Conservation (phyloP, 1,140 invertebrate genomes). For the Tribolium madens region DNA sequence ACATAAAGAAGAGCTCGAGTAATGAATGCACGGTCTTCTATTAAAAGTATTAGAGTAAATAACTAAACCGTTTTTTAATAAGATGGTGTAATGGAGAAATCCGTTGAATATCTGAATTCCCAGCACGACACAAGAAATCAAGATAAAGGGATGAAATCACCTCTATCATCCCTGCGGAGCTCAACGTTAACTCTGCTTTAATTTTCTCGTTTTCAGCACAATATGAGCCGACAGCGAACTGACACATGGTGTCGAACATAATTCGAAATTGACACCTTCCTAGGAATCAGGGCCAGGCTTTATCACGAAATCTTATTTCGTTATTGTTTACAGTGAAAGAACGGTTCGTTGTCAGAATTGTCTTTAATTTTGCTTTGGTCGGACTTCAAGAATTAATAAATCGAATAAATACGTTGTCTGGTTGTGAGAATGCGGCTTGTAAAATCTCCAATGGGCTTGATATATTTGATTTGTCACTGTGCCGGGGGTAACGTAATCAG, state of each 20-base stretch:
- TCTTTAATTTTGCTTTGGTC: slow-evolving; percentile 9
- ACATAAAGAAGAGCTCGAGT: not conserved
- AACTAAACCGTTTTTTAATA: not conserved
- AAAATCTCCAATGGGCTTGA: slow-evolving; percentile 35
- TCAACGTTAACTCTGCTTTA: slow-evolving; percentile 8
- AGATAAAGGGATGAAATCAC: slow-evolving; percentile 20
- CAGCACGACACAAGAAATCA: slow-evolving; percentile 16
- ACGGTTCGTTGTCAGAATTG: slow-evolving; percentile 1
- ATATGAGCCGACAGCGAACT: slow-evolving; percentile 12
- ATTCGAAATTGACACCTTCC: slow-evolving; percentile 8
- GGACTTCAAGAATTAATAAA: slow-evolving; percentile 28
- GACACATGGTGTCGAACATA: slow-evolving; percentile 25
- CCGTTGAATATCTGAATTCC: not conserved
- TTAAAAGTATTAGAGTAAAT: not conserved
- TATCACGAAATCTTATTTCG: slow-evolving; percentile 2
- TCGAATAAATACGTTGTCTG: slow-evolving; percentile 34
- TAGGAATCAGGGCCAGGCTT: not conserved
- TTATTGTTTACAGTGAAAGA: not conserved
- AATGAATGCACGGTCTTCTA: not conserved
- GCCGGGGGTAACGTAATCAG: slow-evolving; percentile 31
- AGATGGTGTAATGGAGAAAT: not conserved
- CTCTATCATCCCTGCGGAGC: not conserved
- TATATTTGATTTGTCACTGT: slow-evolving; percentile 45
- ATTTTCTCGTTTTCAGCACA: slow-evolving; percentile 28
- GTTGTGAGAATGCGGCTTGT: slow-evolving; percentile 25